A percentile compares a stretch with the other conserved stretches of the same genome.
Conservation (phyloP, 1,140 invertebrate species). For the Euschistus heros region DNA sequence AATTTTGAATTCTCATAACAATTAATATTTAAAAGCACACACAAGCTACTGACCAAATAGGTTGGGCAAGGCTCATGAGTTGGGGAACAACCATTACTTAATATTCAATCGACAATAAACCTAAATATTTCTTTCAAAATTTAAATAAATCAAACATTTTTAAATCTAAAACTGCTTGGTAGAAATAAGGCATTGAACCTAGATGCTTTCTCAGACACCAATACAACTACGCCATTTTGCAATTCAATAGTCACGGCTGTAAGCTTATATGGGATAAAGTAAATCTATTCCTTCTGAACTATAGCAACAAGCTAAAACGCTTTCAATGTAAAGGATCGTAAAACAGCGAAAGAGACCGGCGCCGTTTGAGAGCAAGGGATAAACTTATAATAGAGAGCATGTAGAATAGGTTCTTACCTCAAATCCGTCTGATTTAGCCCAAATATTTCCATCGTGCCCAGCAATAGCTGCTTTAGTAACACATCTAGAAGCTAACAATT, state of each 20-base stretch:
- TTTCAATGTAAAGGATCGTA: not conserved
- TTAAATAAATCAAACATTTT: too few relatives aligned
- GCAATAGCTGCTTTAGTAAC: conserved; percentile 87
- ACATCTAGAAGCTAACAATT: conserved; percentile 85
- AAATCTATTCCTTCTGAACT: not conserved
- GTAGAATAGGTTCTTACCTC: conserved; percentile 57
- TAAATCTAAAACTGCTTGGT: too few relatives aligned
- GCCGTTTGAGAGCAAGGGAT: not conserved
- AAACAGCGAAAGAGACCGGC: conserved; percentile 1
- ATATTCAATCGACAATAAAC: too few relatives aligned
- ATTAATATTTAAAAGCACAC: too few relatives aligned
- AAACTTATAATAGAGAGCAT: not conserved
- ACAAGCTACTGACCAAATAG: too few relatives aligned
- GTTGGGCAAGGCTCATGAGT: too few relatives aligned
- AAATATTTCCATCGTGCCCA: conserved; percentile 87
- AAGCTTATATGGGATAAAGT: not conserved
- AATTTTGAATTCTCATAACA: too few relatives aligned
- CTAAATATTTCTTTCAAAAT: too few relatives aligned
- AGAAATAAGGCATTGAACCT: too few relatives aligned
- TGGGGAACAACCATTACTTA: too few relatives aligned
- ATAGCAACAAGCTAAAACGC: not conserved
- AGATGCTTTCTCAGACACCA: too few relatives aligned
- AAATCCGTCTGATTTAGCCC: conserved; percentile 87
- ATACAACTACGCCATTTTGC: conserved; percentile 21
- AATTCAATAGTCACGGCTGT: conserved; percentile 11